Conservation (phyloP, 2,113 vertebrate species). For the Elgaria multicarinata region DNA sequence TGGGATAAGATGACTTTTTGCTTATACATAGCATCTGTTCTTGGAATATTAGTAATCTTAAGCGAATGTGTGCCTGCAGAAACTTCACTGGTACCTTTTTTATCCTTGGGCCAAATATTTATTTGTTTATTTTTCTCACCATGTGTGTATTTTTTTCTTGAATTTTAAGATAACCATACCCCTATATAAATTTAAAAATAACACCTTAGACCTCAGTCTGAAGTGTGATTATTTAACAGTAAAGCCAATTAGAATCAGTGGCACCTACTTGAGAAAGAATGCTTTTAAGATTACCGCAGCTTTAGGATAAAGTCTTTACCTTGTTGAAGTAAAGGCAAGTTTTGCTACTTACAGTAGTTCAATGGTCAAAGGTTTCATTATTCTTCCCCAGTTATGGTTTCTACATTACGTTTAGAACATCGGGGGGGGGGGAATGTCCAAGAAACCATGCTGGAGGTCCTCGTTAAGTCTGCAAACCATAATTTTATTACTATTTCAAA, state of each 20-base stretch:
- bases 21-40: not conserved
- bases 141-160: not conserved
- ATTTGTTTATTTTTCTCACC: not conserved
- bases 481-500: not conserved
- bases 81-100: not conserved
- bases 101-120: not conserved
- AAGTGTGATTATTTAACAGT: not conserved
- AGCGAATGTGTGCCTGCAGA: not conserved
- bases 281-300: not conserved
- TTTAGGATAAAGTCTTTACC: not conserved
- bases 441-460: no score
- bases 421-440: no score
- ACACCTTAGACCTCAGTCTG: not conserved
- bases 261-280: not conserved
- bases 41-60: not conserved
- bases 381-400: not conserved
- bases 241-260: conserved; percentile 6
- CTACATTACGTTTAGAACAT: conserved; percentile 25
- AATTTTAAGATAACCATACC: not conserved
- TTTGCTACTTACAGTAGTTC: not conserved
- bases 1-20: not conserved
- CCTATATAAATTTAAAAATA: not conserved
- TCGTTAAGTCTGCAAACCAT: not conserved
- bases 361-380: not conserved
- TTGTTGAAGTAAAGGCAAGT: not conserved